Evolutionary conservation across 2,113 vertebrate species (phyloP).

Genomic region (Onychorhynchus coronatus): DNA sequence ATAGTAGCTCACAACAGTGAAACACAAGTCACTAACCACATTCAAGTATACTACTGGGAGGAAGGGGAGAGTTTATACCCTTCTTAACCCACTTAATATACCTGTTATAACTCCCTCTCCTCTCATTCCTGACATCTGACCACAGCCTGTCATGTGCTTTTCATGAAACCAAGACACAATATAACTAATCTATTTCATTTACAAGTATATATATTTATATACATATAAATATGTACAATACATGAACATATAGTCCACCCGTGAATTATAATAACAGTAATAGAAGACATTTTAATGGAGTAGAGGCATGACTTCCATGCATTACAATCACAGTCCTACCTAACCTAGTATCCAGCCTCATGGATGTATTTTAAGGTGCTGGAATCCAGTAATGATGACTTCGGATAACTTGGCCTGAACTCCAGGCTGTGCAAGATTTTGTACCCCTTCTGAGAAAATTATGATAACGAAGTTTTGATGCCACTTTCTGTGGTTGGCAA

Average conservation of each 20-base stretch:
- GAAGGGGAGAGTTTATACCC: neutral
- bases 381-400: neutral
- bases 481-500: neutral
- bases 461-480: neutral
- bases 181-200: neutral
- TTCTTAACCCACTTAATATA: neutral
- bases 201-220: neutral
- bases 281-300: neutral
- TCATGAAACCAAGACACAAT: neutral
- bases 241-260: neutral
- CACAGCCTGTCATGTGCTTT: neutral
- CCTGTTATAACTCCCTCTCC: neutral
- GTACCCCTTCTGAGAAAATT: neutral
- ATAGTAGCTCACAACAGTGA: neutral
- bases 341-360: neutral
- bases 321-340: neutral
- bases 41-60: neutral
- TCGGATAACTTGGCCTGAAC: neutral
- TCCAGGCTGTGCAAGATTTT: neutral
- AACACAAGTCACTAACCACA: neutral
- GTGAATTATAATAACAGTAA: neutral
- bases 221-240: neutral
- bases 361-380: neutral
- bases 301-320: neutral
- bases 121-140: neutral